Base-by-base conservation (phyloP, 2,888 invertebrate species). In the Drosophila helvetica region DNA sequence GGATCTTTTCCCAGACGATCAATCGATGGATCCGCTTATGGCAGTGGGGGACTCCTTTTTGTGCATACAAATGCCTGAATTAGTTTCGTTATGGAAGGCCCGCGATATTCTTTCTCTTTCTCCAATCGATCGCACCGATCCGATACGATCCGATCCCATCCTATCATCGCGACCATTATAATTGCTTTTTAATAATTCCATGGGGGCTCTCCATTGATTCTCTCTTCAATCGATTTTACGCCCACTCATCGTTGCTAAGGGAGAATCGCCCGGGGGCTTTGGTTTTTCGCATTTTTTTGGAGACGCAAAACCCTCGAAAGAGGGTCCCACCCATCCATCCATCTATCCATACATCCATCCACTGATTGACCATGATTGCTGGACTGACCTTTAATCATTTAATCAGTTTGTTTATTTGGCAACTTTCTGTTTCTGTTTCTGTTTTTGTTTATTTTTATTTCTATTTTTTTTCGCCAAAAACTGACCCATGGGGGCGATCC, bases 371-470 rank as follows among this genome's bases (percentile, higher is more conserved):
- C 59, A 53, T 74, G 67, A 72, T 71, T 74, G 46, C 30, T 56
- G 46, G 46, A 56, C 61, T 75, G 80, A 86, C 80, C 78, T 77
- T 83, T 82, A 77, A 74, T 82, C 82, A 71, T 60, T 61, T 66
- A 79, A 80, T 74, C 63, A 59, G 46, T 42, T 72, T 63, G 71
- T 70, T 73, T 73, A 63, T 64, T 73, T 38, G 38, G 38, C 38
- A 38, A 38, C 38, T 38, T 38, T 38, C 15, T 6, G 38, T n/a
- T n/a, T 38, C 15, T 6, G 38, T n/a, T n/a, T 22, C 22, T 22
- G 22, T 22, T 22, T 22, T n/a, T 15, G n/a, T 38, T 15, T 6
- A 15, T 6, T 38, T 38, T 38, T 15, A 2, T 5, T n/a, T 38
- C n/a, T n/a, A n/a, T n/a, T 7, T 38, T 12, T 12, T 38, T 38